These are phyloP conservation scores for Tetramorium alpestre DNA, from an alignment of 1,140 invertebrate species.

Conservation along the genomic window DNA sequence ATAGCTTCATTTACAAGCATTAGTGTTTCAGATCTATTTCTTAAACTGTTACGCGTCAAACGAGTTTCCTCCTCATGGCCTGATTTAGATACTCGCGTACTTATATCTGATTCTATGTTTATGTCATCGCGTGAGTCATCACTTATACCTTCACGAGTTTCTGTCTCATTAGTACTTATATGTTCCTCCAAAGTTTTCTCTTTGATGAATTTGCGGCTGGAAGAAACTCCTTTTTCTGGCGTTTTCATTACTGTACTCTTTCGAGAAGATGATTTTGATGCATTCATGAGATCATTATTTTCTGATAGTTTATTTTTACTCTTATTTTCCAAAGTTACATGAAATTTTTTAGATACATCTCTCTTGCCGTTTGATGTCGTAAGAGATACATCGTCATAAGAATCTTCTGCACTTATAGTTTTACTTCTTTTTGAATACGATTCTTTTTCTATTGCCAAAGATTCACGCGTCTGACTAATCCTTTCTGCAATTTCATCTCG, in stretches of 20 bases:
- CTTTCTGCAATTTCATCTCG: neutral
- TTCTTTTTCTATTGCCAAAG: neutral
- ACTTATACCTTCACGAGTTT: neutral
- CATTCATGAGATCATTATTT: neutral
- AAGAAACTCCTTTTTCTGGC: neutral
- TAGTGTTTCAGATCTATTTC: neutral
- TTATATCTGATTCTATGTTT: neutral
- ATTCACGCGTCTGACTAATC: neutral
- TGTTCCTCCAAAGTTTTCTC: neutral
- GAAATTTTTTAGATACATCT: neutral
- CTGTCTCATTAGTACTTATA: neutral
- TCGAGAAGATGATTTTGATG: neutral
- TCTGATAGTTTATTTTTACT: neutral
- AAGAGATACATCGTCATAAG: neutral
- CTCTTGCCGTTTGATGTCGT: neutral
- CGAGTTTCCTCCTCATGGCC: neutral
- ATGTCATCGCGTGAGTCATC: neutral
- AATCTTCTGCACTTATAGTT: neutral
- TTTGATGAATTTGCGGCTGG: neutral
- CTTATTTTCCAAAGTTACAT: neutral
- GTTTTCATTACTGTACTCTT: neutral
- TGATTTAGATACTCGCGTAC: neutral
- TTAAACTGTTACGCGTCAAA: neutral
- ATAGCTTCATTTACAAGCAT: too few relatives aligned
- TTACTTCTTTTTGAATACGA: neutral